Evolutionary conservation across 2,888 invertebrate genomes (phyloP), one percentile per base, ranked within the genome.

Genomic region (Drosophila tanythrix): DNA sequence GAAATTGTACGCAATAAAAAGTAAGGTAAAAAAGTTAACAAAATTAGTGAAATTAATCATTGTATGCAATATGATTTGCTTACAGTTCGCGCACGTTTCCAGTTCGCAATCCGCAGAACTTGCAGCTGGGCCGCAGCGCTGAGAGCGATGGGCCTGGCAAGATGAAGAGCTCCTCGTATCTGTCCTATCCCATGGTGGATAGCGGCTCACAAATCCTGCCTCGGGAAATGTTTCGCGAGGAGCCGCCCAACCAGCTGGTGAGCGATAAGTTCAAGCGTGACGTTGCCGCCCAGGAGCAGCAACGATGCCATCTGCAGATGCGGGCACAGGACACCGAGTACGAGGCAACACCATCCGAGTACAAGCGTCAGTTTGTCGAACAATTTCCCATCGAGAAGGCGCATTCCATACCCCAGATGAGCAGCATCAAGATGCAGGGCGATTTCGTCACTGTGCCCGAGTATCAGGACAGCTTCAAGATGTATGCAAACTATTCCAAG

Each of bases 351-450:
- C 92, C 93, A 0, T 93, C 93, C 10, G 93, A 93, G 67, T 93
- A 93, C 71, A 89, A 81, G 51, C 89, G 91, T 1, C 92, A 93
- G 76, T 93, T 76, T 68, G 88, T 92, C n/a, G 83, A 91, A 66
- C 87, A 91, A 67, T 92, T 90, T 70, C 89, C 92, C 59, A 88
- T 91, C 36, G 93, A 92, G 64, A 92, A 92, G 76, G 92, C 93
- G 1, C 92, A 92, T 48, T 93, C 93, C 18, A 93, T 93, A 78
- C 93, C 93, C 1, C 93, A 93, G 76, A 82, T 92, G 55, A 92
- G 92, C 70, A 92, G 92, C 77, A 90, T 93, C 27, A 91, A 91
- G 79, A 83, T 92, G 82, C 91, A 92, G 56, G 93, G 93, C 4
- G 88, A 91, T 33, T 93, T 93, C 43, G 75, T 81, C 11, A 90